Percentiles rank a stretch among this genome's conserved stretches.
Evolutionary conservation across 1,140 invertebrate genomes (phyloP).

Genomic region (Heliconius himera): DNA sequence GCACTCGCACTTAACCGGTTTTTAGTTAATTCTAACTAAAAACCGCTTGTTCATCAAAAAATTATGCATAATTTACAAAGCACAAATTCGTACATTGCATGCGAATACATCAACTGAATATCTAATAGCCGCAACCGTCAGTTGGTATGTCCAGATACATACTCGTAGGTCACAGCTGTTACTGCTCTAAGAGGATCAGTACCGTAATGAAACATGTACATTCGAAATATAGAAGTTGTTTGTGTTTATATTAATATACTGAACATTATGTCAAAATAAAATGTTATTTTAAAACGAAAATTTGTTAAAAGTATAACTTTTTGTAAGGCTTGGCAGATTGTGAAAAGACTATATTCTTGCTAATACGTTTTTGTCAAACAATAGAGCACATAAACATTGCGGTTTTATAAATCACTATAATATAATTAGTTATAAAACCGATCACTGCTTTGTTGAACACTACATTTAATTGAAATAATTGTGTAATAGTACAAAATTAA

Average conservation of each 20-base stretch:
- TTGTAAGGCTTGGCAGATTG: no score
- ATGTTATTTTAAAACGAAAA: neutral
- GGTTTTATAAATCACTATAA: no score
- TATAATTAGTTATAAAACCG: no score
- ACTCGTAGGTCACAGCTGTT: neutral
- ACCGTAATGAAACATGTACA: neutral
- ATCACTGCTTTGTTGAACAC: no score
- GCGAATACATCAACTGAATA: neutral
- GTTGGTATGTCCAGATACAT: slow-evolving; percentile 13
- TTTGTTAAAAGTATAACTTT: neutral
- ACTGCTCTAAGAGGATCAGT: neutral
- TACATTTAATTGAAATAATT: no score
- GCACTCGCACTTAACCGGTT: no score
- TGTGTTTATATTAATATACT: neutral
- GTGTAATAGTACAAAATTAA: no score
- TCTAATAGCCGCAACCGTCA: slow-evolving; percentile 12
- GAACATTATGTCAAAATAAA: neutral
- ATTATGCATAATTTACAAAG: neutral
- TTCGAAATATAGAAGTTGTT: neutral
- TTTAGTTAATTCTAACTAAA: no score
- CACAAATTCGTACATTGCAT: neutral
- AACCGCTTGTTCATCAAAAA: no score
- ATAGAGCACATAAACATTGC: no score
- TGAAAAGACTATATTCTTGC: no score
- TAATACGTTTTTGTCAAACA: no score